Percentiles rank a stretch among this genome's conserved stretches.
These are phyloP conservation scores for Mechanitis messenoides DNA, from an alignment of 2,888 invertebrate species.

Conservation along the genomic window DNA sequence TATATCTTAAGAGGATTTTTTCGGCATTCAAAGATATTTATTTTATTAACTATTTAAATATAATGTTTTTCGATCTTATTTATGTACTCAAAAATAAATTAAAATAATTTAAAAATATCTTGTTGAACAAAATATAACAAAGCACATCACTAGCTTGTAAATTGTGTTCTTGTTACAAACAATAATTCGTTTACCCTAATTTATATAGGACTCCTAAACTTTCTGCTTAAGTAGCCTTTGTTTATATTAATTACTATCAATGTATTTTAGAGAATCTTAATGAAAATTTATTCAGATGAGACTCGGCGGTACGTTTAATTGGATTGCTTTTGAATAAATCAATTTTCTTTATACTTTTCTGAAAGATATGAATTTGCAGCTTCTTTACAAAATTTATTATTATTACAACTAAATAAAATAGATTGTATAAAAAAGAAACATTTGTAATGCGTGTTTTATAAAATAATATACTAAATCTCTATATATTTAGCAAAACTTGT, in stretches of 20 bases:
- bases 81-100: too few species aligned
- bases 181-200: conserved; percentile 58
- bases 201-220: conserved; percentile 57
- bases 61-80: too few species aligned
- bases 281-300: conserved; percentile 27
- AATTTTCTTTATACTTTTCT: conserved; percentile 22
- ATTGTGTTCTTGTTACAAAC: conserved; percentile 54
- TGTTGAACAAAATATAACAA: neutral
- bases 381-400: too few species aligned
- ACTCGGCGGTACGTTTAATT: conserved; percentile 33
- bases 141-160: conserved; percentile 37
- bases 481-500: too few species aligned
- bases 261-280: conserved; percentile 21
- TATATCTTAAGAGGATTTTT: too few species aligned
- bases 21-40: too few species aligned
- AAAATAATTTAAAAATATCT: too few species aligned
- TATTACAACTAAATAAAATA: neutral
- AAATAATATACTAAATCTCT: too few species aligned
- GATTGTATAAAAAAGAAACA: too few species aligned
- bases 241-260: conserved; percentile 48
- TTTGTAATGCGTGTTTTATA: too few species aligned
- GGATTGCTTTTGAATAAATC: conserved; percentile 37
- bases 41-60: too few species aligned
- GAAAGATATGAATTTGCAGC: neutral
- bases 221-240: conserved; percentile 43